Conservation (phyloP, 2,888 invertebrate species). For the Aleiodes testaceus region DNA sequence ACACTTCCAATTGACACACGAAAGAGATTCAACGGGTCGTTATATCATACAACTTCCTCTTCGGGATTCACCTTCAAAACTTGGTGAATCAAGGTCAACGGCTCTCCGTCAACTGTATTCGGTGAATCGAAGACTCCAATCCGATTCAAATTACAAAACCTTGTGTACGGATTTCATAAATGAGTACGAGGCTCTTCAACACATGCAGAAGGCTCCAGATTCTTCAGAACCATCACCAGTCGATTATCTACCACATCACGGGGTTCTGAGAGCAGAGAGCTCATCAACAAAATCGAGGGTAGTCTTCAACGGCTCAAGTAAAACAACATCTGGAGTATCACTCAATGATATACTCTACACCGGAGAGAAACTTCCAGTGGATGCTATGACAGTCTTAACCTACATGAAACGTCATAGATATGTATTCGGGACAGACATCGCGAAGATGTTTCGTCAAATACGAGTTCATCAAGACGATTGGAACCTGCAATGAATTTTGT, state of each 20-base stretch:
- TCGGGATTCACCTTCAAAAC: too few relatives aligned
- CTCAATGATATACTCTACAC: constrained; percentile 36
- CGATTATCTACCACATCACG: constrained; percentile 38
- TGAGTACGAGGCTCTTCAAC: neutral
- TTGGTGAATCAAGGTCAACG: too few relatives aligned
- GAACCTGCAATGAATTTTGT: constrained; percentile 42
- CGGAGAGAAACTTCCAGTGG: constrained; percentile 28
- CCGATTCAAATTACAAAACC: too few relatives aligned
- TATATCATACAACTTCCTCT: too few relatives aligned
- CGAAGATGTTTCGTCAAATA: constrained; percentile 46
- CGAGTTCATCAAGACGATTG: constrained; percentile 42
- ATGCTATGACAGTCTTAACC: constrained; percentile 37
- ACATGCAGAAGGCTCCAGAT: neutral
- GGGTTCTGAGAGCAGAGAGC: neutral
- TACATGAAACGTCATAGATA: constrained; percentile 22
- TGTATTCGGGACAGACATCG: constrained; percentile 40
- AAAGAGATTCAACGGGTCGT: too few relatives aligned
- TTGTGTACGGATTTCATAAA: neutral
- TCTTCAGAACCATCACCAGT: neutral
- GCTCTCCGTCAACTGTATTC: too few relatives aligned
- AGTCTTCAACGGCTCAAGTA: constrained; percentile 33
- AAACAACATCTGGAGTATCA: neutral
- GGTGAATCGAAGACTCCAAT: too few relatives aligned
- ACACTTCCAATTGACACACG: too few relatives aligned
- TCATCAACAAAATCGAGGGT: constrained; percentile 19